Percentiles rank a stretch among this genome's conserved stretches.
Conservation (phyloP, 2,797 vertebrate species). For the Jordanella pulchra region DNA sequence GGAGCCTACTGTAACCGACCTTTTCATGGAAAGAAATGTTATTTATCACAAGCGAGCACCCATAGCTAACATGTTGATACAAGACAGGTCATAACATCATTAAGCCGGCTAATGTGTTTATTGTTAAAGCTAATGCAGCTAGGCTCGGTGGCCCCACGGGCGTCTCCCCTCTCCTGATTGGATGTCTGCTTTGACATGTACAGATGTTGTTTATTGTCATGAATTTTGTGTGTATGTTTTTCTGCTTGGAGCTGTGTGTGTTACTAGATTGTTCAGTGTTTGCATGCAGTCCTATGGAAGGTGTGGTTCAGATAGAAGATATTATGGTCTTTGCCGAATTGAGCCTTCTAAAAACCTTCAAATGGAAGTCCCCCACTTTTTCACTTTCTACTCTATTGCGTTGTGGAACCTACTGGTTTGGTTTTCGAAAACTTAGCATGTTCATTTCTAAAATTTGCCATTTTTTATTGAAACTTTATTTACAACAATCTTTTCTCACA, state of each 20-base stretch:
- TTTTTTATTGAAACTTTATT: neutral
- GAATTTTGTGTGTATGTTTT: constrained; percentile 13
- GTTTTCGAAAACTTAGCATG: no score
- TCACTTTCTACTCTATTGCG: neutral
- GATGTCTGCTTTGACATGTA: constrained; percentile 24
- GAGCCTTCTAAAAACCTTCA: constrained; percentile 57
- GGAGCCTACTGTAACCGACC: constrained; percentile 34
- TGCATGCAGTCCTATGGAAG: constrained; percentile 35
- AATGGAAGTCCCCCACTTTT: constrained; percentile 56
- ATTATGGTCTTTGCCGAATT: constrained; percentile 67
- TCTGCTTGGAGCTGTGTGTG: constrained; percentile 10
- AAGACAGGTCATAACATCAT: constrained; percentile 61
- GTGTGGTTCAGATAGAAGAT: constrained; percentile 31
- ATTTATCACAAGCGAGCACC: constrained; percentile 33
- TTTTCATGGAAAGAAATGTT: constrained; percentile 38
- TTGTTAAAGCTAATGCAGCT: constrained; percentile 66
- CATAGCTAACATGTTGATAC: constrained; percentile 51
- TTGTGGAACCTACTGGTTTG: neutral
- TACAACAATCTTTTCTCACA: neutral
- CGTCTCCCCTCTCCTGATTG: constrained; percentile 14
- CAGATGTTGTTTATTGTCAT: constrained; percentile 20
- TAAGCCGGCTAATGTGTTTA: constrained; percentile 73
- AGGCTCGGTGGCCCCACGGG: constrained; percentile 13
- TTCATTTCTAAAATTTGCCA: neutral
- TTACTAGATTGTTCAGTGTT: constrained; percentile 15